Evolutionary conservation across 2,113 vertebrate genomes (phyloP).

Genomic region (Sinosuthora webbiana): DNA sequence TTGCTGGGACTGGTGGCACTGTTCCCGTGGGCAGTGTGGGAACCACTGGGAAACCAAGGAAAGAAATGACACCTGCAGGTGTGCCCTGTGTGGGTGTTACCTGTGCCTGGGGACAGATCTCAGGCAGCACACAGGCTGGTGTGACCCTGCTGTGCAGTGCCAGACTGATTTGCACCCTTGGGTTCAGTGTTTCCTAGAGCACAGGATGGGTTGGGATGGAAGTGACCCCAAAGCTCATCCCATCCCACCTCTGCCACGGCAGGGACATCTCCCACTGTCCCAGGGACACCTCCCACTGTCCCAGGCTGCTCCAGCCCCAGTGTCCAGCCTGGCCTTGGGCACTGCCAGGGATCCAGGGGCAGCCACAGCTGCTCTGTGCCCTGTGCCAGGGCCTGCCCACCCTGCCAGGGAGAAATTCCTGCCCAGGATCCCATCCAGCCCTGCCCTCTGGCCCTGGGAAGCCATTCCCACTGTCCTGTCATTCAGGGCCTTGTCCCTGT

Average conservation of each 20-base stretch:
- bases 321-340: background rate
- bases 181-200: background rate
- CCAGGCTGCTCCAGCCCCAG: background rate
- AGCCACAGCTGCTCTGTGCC: background rate
- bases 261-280: background rate
- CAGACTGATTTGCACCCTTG: background rate
- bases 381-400: background rate
- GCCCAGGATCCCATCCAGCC: background rate
- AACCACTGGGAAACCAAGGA: background rate
- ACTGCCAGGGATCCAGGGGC: background rate
- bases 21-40: background rate
- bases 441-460: background rate
- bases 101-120: background rate
- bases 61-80: background rate
- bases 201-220: background rate
- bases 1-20: background rate
- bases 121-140: background rate
- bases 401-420: accelerated
- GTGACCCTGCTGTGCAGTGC: background rate
- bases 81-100: background rate
- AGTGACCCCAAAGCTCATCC: background rate
- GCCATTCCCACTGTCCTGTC: background rate
- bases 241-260: background rate
- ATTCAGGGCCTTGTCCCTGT: too few species aligned
- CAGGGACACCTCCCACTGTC: background rate